Evolutionary conservation across 2,888 invertebrate species (phyloP), one percentile per base, ranked within the genome.

Genomic region (Xestobium rufovillosum): DNA sequence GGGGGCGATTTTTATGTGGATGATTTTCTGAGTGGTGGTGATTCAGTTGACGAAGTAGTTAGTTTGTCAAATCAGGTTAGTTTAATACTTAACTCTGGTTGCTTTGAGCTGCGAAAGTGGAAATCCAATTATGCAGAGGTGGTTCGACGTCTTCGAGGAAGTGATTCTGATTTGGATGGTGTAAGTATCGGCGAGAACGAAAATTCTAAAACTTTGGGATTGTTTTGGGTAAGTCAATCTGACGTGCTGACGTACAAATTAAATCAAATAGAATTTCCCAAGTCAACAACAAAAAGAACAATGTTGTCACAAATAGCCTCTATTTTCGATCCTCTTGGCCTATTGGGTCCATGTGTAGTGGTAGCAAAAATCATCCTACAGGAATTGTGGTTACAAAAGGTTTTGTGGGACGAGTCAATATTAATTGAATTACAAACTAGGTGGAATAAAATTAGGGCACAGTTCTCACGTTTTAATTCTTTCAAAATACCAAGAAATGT

Each of bases 241-340:
- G 44, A 44, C 34, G 11, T 11, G 3, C 38, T 44, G 14, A 19
- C 12, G 12, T 43, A 36, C 31, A 16, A 28, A 8, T 29, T 31
- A 14, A 36, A 39, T n/a, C n/a, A n/a, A n/a, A n/a, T n/a, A n/a
- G n/a, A n/a, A n/a, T n/a, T n/a, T n/a, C n/a, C n/a, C n/a, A n/a
- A n/a, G n/a, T n/a, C n/a, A 6, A 14, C 40, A 2, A 45, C 38
- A 4, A 46, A 50, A 36, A 38, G 42, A 3, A 27, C 4, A 8
- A 45, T 46, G 6, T 19, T 48, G 17, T 42, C 45, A 4, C 29
- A 30, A n/a, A 42, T 46, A 17, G 35, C 40, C 3, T 41, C 47
- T 37, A 45, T 50, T 9, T 52, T 48, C 38, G 49, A 51, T 31
- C 48, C 45, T 8, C 26, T 52, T 19, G 50, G 48, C 3, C 23